Conservation (phyloP, 2,888 invertebrate genomes). For the Catonia carolina region DNA sequence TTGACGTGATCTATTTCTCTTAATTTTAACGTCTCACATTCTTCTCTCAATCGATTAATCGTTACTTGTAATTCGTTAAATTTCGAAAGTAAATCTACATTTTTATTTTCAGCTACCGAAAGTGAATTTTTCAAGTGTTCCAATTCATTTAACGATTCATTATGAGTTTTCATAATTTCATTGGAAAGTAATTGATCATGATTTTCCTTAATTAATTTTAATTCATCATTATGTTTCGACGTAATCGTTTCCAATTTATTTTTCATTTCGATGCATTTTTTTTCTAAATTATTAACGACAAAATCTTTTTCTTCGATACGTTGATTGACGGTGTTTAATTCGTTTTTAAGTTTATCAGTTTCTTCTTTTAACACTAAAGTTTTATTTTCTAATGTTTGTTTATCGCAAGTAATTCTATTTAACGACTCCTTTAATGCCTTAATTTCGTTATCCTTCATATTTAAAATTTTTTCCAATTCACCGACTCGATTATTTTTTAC, state of each 20-base stretch:
- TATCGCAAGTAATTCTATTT: conserved; percentile 24
- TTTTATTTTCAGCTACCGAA: too few relatives aligned
- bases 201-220: conserved; percentile 3
- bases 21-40: neutral
- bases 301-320: conserved; percentile 5
- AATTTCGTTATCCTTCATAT: conserved; percentile 4
- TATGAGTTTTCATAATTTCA: neutral
- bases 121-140: neutral
- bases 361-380: conserved; percentile 3
- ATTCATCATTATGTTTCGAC: neutral
- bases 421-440: conserved; percentile 24
- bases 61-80: conserved; percentile 11
- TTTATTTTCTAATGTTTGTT: conserved; percentile 24
- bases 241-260: conserved; percentile 3
- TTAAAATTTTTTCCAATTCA: neutral
- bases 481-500: conserved; percentile 12
- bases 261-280: neutral
- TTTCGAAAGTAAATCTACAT: neutral
- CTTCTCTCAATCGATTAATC: conserved; percentile 5
- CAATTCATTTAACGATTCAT: neutral
- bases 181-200: neutral
- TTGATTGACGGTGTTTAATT: conserved; percentile 11
- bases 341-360: neutral
- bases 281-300: conserved; percentile 9
- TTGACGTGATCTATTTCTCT: neutral